These are phyloP conservation scores for Helicoverpa assulta DNA, from an alignment of 2,888 invertebrate genomes.

Conservation along the genomic window DNA sequence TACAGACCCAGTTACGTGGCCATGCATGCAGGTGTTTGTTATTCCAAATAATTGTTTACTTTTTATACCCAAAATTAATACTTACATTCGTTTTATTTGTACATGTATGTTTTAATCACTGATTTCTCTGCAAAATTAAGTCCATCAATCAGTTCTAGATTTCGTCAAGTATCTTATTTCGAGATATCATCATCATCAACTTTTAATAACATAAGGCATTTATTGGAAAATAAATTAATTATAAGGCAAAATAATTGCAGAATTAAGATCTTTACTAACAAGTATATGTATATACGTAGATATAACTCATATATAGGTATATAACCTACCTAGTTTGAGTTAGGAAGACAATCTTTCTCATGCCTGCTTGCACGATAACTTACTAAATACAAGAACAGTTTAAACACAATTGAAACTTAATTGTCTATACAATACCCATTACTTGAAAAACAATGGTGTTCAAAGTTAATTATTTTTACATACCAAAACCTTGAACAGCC, in stretches of 20 bases:
- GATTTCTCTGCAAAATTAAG: neutral
- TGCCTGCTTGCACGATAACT: neutral
- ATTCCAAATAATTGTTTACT: conserved; percentile 13
- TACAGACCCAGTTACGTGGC: conserved; percentile 30
- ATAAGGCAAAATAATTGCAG: no score
- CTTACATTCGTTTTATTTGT: no score
- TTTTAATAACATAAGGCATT: no score
- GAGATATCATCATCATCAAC: no score
- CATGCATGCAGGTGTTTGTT: conserved; percentile 25
- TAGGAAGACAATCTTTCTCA: neutral
- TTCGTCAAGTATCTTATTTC: no score
- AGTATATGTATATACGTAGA: no score
- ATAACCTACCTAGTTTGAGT: no score
- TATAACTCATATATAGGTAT: no score
- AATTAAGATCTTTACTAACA: no score
- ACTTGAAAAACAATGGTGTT: neutral
- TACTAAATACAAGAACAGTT: neutral
- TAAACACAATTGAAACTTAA: conserved; percentile 23
- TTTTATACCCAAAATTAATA: conserved; percentile 2
- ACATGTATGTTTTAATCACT: neutral
- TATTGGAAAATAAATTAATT: no score
- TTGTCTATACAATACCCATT: conserved; percentile 10
- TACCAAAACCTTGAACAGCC: neutral
- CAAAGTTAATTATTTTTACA: conserved; percentile 4
- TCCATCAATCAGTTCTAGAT: no score